phyloP scores from a whole-genome alignment of 2,113 vertebrate genomes.

The Thryonomys swinderianus region DNA sequence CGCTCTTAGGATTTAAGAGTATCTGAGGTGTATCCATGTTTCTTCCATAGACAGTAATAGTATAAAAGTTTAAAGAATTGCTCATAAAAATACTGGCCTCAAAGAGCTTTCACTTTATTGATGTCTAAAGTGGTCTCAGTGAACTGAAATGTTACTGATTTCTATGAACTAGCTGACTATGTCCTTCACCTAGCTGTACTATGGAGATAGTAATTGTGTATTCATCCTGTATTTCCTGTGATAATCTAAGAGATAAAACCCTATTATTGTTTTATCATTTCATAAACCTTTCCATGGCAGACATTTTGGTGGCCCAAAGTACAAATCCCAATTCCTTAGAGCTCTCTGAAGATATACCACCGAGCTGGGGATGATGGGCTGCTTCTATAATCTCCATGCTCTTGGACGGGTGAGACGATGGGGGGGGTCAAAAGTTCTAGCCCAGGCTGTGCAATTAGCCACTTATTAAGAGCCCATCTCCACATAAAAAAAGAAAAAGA shows the following conservation, averaged over 20 bases:
- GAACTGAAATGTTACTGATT: background rate
- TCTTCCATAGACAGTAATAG: background rate
- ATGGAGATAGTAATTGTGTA: background rate
- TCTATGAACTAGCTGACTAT: background rate
- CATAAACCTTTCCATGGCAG: background rate
- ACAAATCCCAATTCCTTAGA: background rate
- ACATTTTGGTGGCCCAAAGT: background rate
- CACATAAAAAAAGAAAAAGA: background rate
- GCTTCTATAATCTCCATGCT: background rate
- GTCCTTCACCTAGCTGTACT: background rate
- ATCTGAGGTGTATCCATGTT: background rate
- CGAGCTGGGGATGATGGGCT: background rate
- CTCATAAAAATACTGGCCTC: background rate
- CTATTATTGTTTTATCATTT: background rate
- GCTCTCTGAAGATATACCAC: background rate
- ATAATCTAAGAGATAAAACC: background rate
- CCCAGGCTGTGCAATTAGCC: background rate
- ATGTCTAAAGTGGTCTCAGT: background rate
- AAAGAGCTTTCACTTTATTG: background rate
- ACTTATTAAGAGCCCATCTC: background rate
- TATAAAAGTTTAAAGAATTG: background rate
- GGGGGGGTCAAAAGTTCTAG: background rate
- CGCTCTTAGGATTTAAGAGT: background rate
- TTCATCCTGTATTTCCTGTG: background rate
- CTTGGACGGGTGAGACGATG: background rate